Base-by-base conservation (phyloP, 2,113 vertebrate genomes). In the Dendropsophus ebraccatus region DNA sequence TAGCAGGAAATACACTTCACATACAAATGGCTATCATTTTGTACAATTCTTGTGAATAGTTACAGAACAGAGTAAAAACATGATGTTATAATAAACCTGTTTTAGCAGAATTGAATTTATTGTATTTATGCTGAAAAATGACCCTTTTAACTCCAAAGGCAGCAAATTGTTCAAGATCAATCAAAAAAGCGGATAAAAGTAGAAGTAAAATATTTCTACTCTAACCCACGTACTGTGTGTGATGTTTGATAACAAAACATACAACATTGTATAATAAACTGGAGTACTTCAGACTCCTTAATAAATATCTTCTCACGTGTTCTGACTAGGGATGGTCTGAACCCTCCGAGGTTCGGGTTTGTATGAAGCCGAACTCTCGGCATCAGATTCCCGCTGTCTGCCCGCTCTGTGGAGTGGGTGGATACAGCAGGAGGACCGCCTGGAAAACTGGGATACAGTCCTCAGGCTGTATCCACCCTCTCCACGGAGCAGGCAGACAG, bases 1-100 rank as follows among this genome's bases (percentile, higher is more conserved):
- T 41, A 60, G 77, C 77, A 41, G 52, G 35, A 80, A 80, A 60
- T 80, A 60, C 23, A 60, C 77, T 60, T 80, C 77, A 62, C 54
- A 21, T 79, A n/a, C 28, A 41, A 60, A 23, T 19, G 60, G 21
- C 19, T 60, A 10, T 60, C n/a, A 80, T 80, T 60, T 80, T 80
- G 32, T 60, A 17, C 12, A 41, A 4, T 41, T 45, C 54, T 25
- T n/a, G 6, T n/a, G 54, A 80, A 45, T 37, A 41, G 35, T 60
- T 25, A 17, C 7, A 76, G 16, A 80, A 19, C 25, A 60, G 14
- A 80, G 54, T 17, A 80, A 9, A n/a, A 60, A 80, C 52, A 80
- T n/a, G 37, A 49, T 75, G 25, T 79, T 41, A 35, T n/a, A 80
- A 14, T 60, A 35, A 78, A 58, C 8, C 12, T 60, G 52, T 80